Conservation (phyloP, 2,113 vertebrate species). For the Litocranius walleri region DNA sequence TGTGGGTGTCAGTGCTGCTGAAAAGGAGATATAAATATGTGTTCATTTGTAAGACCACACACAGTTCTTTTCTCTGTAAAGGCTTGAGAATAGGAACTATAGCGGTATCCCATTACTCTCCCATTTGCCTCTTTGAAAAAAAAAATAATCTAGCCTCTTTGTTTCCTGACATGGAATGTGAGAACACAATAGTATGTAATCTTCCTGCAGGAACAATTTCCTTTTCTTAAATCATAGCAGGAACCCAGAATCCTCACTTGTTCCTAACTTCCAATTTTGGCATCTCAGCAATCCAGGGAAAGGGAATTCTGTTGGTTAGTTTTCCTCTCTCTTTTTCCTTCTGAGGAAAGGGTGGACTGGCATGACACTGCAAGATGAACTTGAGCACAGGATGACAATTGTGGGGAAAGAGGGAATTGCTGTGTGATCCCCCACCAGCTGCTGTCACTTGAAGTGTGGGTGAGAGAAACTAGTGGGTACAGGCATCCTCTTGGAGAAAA, state of each 20-base stretch:
- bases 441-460: not conserved
- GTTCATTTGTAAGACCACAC: not conserved
- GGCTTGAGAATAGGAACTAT: not conserved
- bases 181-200: not conserved
- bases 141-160: not conserved
- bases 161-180: not conserved
- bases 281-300: not conserved
- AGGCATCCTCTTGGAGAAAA: not conserved
- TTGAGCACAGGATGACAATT: not conserved
- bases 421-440: constrained; percentile 10
- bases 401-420: not conserved
- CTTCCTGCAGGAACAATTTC: constrained; percentile 5
- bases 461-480: not conserved
- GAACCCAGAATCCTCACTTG: not conserved
- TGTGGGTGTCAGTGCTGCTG: not conserved
- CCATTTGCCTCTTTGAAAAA: not conserved
- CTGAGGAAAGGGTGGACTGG: not conserved
- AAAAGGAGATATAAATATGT: not conserved
- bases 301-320: not conserved
- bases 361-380: constrained; percentile 17
- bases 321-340: not conserved
- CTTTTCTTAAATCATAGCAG: not conserved
- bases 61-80: not conserved
- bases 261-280: constrained; percentile 6
- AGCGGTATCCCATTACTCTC: not conserved